Percentiles rank a stretch among this genome's conserved stretches.
Conservation (phyloP, 1,140 invertebrate species). For the Cydia fagiglandana region DNA sequence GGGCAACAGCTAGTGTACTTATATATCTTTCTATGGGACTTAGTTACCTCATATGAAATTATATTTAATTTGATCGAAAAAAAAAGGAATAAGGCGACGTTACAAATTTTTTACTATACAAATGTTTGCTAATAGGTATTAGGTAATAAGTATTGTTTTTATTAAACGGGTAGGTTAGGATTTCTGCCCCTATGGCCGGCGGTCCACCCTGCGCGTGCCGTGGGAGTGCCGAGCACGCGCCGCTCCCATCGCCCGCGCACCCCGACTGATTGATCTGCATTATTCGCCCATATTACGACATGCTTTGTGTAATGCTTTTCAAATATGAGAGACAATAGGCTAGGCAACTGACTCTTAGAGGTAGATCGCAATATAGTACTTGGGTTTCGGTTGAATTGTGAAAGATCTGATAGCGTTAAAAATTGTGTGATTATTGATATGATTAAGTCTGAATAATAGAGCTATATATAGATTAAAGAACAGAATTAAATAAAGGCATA, state of each 20-base stretch:
- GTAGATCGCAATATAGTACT: background rate
- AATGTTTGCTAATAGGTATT: too few species aligned
- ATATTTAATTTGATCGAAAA: too few species aligned
- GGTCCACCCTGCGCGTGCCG: constrained; percentile 59
- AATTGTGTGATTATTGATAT: background rate
- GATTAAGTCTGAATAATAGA: background rate
- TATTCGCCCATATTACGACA: constrained; percentile 51
- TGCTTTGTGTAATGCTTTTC: constrained; percentile 49
- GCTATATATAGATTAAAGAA: too few species aligned
- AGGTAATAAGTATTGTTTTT: background rate
- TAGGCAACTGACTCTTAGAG: constrained; percentile 23
- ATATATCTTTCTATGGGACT: too few species aligned
- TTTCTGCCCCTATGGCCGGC: constrained; percentile 36
- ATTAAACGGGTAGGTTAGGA: background rate
- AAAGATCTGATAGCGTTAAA: background rate
- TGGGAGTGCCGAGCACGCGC: constrained; percentile 74
- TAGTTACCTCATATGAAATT: too few species aligned
- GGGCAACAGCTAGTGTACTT: too few species aligned
- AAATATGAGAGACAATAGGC: constrained; percentile 39
- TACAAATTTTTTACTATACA: too few species aligned
- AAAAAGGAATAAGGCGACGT: too few species aligned
- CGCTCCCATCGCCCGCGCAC: constrained; percentile 68
- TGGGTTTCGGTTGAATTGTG: background rate
- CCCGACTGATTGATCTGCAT: constrained; percentile 57
- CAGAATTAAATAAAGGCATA: too few species aligned